Base-by-base conservation (phyloP, 2,888 invertebrate genomes). In the Osedax fenrisi region DNA sequence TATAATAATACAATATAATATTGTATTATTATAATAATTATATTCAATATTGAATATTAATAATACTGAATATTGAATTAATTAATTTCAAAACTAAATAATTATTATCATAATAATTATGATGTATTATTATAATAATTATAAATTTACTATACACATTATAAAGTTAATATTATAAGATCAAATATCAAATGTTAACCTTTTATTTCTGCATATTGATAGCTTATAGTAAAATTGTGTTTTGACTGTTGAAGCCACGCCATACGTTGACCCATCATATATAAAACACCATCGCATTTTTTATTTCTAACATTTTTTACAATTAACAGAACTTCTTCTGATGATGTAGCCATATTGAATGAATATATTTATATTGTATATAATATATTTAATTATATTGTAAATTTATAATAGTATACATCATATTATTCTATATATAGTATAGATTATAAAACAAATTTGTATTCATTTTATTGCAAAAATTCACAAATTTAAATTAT, bases 131-230 rank as follows among this genome's bases (percentile, higher is more conserved):
- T n/a, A n/a, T n/a, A n/a, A n/a, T n/a, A n/a, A n/a, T n/a, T n/a
- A n/a, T n/a, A n/a, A n/a, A n/a, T n/a, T n/a, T n/a, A n/a, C n/a
- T n/a, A n/a, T n/a, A n/a, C n/a, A n/a, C n/a, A n/a, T n/a, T n/a
- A n/a, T n/a, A n/a, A n/a, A n/a, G n/a, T n/a, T n/a, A n/a, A n/a
- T n/a, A n/a, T n/a, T n/a, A n/a, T n/a, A n/a, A n/a, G n/a, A n/a
- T n/a, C n/a, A n/a, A n/a, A n/a, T n/a, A n/a, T n/a, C n/a, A n/a
- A n/a, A 41, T 41, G 17, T 41, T 41, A 41, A 92, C 94, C 90
- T 89, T 95, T 96, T 78, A 97, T 94, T 85, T 96, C 95, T 77
- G 92, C 90, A 86, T 92, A 97, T 83, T 90, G 89, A 86, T 94
- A 93, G 75, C 93, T 94, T 76, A 95, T 91, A 17, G 92, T 90